Base-by-base conservation (phyloP, 2,797 vertebrate genomes). In the Neosalanx taihuensis region DNA sequence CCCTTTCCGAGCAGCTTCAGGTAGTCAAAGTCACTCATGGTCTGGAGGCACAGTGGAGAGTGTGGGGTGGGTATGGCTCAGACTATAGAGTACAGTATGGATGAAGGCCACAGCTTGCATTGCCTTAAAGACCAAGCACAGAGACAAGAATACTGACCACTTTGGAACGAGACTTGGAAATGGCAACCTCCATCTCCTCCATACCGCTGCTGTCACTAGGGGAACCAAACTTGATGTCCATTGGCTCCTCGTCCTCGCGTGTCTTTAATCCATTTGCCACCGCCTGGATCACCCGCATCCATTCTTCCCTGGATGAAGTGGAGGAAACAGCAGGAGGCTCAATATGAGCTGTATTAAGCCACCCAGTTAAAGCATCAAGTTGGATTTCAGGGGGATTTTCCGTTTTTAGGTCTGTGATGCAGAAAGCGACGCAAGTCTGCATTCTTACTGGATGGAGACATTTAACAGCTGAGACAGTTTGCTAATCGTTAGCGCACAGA, bases 11-110 rank as follows among this genome's bases (percentile, higher is more conserved):
- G 87, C 31, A 98, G 94, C 84, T 98, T 98, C 86, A 98, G 92
- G 91, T 98, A 98, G 83, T 98, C 97, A 13, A 98, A 98, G 75
- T 98, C 96, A 30, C 91, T 98, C 97, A 98, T 98, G 7, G 94
- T 98, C 96, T 98, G 87, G 13, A 15, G 72, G 71, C 70, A 33
- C 29, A 33, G 17, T 9, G 20, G 26, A 29, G 23, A 26, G 9
- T 26, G 18, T 57, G 13, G 13, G 23, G 64, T 1, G 23, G 26
- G 37, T 26, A 46, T 2, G 41, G 23, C 20, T 29, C 64, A 49
- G 64, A 6, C 18, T 64, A n/a, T 20, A 41, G 31, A 41, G 62
- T 6, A 6, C 17, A 12, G 13, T 15, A 9, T 29, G 23, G 31
- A 13, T 5, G n/a, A 5, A 20, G 18, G 23, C 29, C 15, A 15